Evolutionary conservation across 1,140 invertebrate species (phyloP), one percentile per base, ranked within the genome.

Genomic region (Drosophila asahinai): DNA sequence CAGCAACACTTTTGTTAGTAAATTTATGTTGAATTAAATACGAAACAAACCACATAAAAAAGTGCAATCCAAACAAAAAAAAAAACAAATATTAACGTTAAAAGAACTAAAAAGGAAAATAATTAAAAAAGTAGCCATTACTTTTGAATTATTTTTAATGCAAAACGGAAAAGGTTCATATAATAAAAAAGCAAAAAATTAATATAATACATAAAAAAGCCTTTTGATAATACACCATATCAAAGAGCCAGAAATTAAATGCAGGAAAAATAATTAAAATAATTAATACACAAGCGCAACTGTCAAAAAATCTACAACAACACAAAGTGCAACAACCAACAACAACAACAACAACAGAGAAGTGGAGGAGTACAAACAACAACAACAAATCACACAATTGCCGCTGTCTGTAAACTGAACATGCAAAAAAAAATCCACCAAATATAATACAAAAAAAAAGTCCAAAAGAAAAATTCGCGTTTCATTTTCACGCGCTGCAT

Each of bases 61-160:
- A 90, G 86, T 90, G 86, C 86, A 90, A 86, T 91, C 86, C 67
- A 80, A 75, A 42, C 62, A 19, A 67, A 42, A 71, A 67, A 79
- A 64, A 64, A 81, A 77, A 87, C 43, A 73, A 68, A 62, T 49
- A 81, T 63, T 54, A 64, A 62, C 47, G 74, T 80, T 40, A 89
- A 84, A 82, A 65, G 77, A 86, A 72, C 61, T 67, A 67, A 70
- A 72, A 66, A 36, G 17, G 43, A 77, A 79, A 83, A 83, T 90
- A 87, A 92, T 91, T 86, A 92, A 90, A 90, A 80, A 92, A 91
- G 86, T 91, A 83, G 52, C 52, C 65, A 76, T 83, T 86, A 91
- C 86, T 90, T 90, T 90, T 90, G 86, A 90, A 90, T 91, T 90
- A 86, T 90, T 90, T 91, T 77, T 52, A 72, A 74, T 74, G 61